Evolutionary conservation across 1,140 invertebrate species (phyloP), one percentile per base, ranked within the genome.

Genomic region (Neodiprion virginianus): DNA sequence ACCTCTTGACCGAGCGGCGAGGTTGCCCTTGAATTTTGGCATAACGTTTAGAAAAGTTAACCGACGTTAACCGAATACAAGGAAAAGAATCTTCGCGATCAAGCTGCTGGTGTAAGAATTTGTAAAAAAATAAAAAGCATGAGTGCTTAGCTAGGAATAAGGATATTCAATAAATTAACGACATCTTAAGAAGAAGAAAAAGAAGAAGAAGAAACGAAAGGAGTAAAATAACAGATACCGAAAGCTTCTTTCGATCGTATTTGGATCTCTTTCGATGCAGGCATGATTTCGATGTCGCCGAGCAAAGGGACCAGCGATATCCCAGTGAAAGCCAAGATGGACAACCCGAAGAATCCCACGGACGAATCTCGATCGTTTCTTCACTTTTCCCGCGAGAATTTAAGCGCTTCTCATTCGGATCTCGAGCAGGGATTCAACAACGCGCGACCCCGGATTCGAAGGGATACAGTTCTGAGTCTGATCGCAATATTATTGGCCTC

Each of bases 311-410:
- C 72, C 9, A 79, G 48, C 75, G 69, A 78, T 12, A 17, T 61
- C n/a, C 4, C 53, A 61, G 7, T 61, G 11, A 61, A 61, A 61
- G 3, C 53, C 11, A 40, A 40, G 28, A 61, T 61, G 53, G 53
- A 61, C 11, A 61, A 61, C 11, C n/a, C 53, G 53, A 61, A 61
- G n/a, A 61, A 14, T 61, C n/a, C 53, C 53, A 61, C 65, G 50
- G 84, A 88, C 7, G 85, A 88, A 66, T 74, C 73, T 0, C 78
- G 82, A 1, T 83, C 86, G 0, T 87, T 88, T 72, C 72, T 88
- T 0, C 84, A 82, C 72, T 82, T 88, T 71, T 87, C 86, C 7
- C 81, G 85, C 0, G 87, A 88, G 66, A 88, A 87, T 73, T 69
- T 88, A 23, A 87, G 79, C 47, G 82, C 87, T 11, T 85, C 84